Evolutionary conservation across 2,113 vertebrate species (phyloP).

Genomic region (Upupa epops): DNA sequence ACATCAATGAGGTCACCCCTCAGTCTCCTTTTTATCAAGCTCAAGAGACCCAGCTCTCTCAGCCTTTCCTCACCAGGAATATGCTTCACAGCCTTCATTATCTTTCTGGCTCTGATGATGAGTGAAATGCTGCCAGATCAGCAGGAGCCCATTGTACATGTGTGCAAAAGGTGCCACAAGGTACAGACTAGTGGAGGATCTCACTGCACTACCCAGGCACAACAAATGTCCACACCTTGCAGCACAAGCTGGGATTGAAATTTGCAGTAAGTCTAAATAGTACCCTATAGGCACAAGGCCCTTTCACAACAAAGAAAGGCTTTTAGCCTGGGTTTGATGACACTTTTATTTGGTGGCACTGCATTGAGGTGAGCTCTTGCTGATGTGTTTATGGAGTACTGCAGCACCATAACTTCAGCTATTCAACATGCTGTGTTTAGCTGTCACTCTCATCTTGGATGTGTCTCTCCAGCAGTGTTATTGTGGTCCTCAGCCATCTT

Average conservation of each 20-base stretch:
- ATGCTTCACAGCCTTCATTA: no score
- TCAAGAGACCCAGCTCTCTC: no score
- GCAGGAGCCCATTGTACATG: not conserved
- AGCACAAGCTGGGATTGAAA: not conserved
- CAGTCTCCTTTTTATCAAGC: no score
- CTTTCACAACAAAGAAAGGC: accelerated
- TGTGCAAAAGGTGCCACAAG: not conserved
- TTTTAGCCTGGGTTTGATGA: not conserved
- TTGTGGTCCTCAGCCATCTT: accelerated
- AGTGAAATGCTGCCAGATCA: not conserved
- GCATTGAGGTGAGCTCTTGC: not conserved
- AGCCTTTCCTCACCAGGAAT: no score
- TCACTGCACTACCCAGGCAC: not conserved
- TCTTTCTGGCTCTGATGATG: not conserved
- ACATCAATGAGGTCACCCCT: no score
- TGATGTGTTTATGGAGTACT: accelerated
- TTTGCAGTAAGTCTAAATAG: not conserved
- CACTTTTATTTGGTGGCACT: not conserved
- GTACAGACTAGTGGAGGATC: not conserved
- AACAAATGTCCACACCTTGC: not conserved
- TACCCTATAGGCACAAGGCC: not conserved
- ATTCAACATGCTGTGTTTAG: not conserved
- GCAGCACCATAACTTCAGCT: not conserved
- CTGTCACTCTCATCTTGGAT: not conserved
- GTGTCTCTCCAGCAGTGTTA: not conserved